Conservation (phyloP, 2,888 invertebrate species). For the Catocala nupta region DNA sequence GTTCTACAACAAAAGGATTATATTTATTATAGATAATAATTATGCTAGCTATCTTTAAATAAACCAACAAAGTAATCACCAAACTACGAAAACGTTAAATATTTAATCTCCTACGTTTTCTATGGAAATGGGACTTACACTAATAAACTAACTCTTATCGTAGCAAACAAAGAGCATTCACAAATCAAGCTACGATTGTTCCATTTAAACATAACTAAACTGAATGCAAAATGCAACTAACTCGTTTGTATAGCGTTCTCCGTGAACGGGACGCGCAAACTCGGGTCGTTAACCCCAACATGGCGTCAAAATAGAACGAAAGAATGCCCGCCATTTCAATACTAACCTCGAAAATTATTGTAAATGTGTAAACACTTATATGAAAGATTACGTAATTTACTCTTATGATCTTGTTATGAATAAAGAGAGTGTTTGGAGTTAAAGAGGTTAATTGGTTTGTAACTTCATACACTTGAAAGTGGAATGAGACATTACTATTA, state of each 20-base stretch:
- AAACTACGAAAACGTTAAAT: not conserved
- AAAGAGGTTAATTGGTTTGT: too few species aligned
- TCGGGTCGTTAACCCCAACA: constrained; percentile 79
- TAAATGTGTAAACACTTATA: constrained; percentile 61
- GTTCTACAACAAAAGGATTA: too few species aligned
- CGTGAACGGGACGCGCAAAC: constrained; percentile 70
- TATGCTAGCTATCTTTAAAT: too few species aligned
- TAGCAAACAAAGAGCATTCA: constrained; percentile 38
- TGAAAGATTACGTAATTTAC: constrained; percentile 41
- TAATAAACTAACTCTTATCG: constrained; percentile 14
- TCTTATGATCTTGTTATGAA: not conserved
- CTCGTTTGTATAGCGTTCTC: constrained; percentile 58
- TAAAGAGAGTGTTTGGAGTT: too few species aligned
- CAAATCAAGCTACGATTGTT: constrained; percentile 43
- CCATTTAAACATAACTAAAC: constrained; percentile 51
- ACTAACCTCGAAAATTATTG: constrained; percentile 82
- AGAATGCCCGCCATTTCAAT: constrained; percentile 84
- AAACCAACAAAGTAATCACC: too few species aligned
- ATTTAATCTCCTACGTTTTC: not conserved
- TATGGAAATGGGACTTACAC: not conserved
- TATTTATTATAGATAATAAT: too few species aligned
- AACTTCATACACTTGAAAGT: too few species aligned
- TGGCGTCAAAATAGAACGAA: constrained; percentile 85
- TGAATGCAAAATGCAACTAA: constrained; percentile 64
- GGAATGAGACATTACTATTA: too few species aligned